Base-by-base conservation (phyloP, 1,140 invertebrate genomes). In the Drosophila novamexicana region DNA sequence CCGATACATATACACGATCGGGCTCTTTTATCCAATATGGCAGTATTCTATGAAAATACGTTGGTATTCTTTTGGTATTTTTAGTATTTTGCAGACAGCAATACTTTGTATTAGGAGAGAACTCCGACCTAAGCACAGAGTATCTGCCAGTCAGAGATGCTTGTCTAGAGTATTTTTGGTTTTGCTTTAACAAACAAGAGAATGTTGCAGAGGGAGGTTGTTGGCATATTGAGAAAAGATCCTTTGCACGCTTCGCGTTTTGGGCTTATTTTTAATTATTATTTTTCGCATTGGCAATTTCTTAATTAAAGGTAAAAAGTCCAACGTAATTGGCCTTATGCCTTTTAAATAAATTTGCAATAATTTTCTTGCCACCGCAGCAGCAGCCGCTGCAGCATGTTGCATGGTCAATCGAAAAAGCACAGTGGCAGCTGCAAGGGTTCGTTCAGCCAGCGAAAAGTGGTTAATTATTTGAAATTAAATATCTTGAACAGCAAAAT, bases 241-340 rank as follows among this genome's bases (percentile, higher is more conserved):
- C 80, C 75, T 75, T 79, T 79, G 62, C 62, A 54, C 63, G 72
- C 54, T 71, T 65, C 62, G 49, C 54, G 68, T 56, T 65, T 29
- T 57, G 50, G 67, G 67, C 83, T 88, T 86, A 88, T 88, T 86
- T 82, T 79, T 88, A 82, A 86, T 86, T 88, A 86, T 86, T 79
- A 79, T 88, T 88, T 88, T 88, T 75, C 83, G 83, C 83, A 86
- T 83, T 86, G 83, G 63, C 68, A 88, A 86, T 86, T 86, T 79
- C 83, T 83, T 88, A 77, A 86, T 88, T 77, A 88, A 88, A 78
- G 76, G 62, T 44, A 65, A 70, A 59, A 59, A 57, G 47, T 67
- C 49, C 52, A 49, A 52, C 74, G 61, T 88, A 86, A 86, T 88
- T 86, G 83, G 67, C 82, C 67, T 76, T 73, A 73, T 82, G 71